These are phyloP conservation scores for Rafetus swinhoei DNA, from an alignment of 2,113 vertebrate genomes.

Conservation along the genomic window DNA sequence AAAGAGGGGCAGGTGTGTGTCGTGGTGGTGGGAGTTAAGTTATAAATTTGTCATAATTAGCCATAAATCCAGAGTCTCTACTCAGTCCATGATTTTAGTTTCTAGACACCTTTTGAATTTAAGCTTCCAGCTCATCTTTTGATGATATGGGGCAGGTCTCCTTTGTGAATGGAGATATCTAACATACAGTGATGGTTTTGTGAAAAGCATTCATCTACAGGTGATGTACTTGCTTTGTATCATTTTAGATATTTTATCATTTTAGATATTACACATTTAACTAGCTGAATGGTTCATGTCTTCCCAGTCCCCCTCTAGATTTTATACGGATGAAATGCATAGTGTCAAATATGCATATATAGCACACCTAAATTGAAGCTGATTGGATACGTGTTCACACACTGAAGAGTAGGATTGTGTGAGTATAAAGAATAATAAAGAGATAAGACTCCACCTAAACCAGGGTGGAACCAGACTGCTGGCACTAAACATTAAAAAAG, in stretches of 20 bases:
- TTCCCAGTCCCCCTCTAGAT: background rate
- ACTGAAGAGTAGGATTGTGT: background rate
- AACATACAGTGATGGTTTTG: background rate
- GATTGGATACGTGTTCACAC: background rate
- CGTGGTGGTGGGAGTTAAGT: background rate
- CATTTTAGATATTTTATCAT: too few relatives aligned
- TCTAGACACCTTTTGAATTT: background rate
- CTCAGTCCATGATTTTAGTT: background rate
- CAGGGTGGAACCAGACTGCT: too few relatives aligned
- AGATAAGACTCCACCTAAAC: too few relatives aligned
- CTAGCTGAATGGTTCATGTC: background rate
- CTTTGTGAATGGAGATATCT: background rate
- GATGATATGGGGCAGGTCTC: background rate
- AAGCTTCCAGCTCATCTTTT: background rate
- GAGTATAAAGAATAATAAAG: background rate
- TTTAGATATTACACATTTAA: background rate
- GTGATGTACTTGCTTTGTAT: background rate
- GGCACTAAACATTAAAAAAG: too few relatives aligned
- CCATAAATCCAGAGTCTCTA: background rate
- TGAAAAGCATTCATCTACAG: background rate
- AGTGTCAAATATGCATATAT: background rate
- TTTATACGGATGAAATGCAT: background rate
- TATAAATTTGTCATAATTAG: background rate
- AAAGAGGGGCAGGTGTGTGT: too few relatives aligned
- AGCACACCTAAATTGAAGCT: conserved; percentile 3